Base-by-base conservation (phyloP, 2,113 vertebrate genomes). In the Hipposideros armiger region DNA sequence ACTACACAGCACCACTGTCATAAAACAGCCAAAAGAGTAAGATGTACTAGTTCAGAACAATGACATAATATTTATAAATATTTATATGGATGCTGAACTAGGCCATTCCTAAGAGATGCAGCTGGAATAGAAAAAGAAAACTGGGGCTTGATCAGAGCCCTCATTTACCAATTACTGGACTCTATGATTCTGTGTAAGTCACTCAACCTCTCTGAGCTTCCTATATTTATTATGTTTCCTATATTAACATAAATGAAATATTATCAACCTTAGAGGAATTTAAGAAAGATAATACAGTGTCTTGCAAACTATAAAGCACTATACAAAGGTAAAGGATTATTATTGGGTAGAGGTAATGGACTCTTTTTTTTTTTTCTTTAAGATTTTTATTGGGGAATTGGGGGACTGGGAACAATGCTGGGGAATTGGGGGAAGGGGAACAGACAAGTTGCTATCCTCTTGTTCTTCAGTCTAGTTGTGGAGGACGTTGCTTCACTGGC, bases 1-100 rank as follows among this genome's bases (percentile, higher is more conserved):
- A 47, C 54, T 36, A 13, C 24, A 17, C 4, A n/a, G 32, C 40
- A 47, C 78, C 47, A 30, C 20, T 10, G 77, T 42, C 94, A 95
- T 69, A 87, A 95, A 95, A 70, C 28, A 82, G 96, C 77, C 85
- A 69, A 90, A 88, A 90, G 2, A 72, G 56, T 54, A 62, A 77
- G 90, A 90, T 42, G 26, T 14, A 19, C 11, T 87, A 24, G 28
- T 42, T 96, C 60, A 30, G 90, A 84, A 90, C 64, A 87, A 76
- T 94, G 90, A 87, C 90, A 76, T 83, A 73, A 74, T 94, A 81
- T 96, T 97, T 95, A 87, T 85, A 95, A 95, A 95, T 88, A 95
- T 97, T 97, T 95, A 95, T 80, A 92, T 67, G 42, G 58, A 92
- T n/a, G 30, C 28, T 77, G 72, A 95, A 58, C 30, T 17, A 89